A percentile compares a stretch with the other conserved stretches of the same genome.
Conservation (phyloP, 2,797 vertebrate species). For the Molossus alvarezi region DNA sequence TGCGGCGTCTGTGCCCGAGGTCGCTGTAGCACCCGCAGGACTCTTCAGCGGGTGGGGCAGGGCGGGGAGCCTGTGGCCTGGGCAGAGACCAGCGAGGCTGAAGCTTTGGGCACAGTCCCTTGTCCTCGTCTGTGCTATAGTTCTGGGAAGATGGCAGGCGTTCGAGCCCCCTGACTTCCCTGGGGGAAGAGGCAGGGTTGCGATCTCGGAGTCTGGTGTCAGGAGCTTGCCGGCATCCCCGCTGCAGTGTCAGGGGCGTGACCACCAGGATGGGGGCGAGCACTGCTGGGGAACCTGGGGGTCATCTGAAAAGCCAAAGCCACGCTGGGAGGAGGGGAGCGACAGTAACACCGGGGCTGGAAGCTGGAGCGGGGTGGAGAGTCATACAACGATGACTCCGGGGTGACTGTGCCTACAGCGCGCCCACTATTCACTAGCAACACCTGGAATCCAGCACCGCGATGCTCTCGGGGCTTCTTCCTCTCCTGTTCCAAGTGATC, state of each 20-base stretch:
- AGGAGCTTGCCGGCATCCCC: background rate
- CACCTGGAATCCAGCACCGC: constrained; percentile 21
- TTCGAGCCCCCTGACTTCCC: background rate
- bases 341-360: background rate
- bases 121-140: fast-evolving
- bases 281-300: background rate
- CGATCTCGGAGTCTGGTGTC: background rate
- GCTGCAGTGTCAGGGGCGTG: background rate
- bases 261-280: background rate
- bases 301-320: constrained; percentile 21
- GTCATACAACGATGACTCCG: background rate
- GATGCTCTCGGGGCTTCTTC: background rate
- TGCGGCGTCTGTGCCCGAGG: background rate
- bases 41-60: fast-evolving
- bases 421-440: constrained; percentile 51
- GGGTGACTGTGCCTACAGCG: background rate
- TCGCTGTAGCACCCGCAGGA: background rate
- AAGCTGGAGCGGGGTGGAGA: background rate
- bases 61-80: background rate
- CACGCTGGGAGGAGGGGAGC: background rate
- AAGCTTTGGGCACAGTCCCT: background rate
- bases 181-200: background rate
- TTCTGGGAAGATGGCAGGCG: background rate
- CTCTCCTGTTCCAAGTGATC: constrained; percentile 24
- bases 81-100: background rate